Evolutionary conservation across 35 echinoderm and acorn worm genomes (phyloP), one percentile per base, ranked within the genome.

Genomic region (Eucidaris tribuloides): DNA sequence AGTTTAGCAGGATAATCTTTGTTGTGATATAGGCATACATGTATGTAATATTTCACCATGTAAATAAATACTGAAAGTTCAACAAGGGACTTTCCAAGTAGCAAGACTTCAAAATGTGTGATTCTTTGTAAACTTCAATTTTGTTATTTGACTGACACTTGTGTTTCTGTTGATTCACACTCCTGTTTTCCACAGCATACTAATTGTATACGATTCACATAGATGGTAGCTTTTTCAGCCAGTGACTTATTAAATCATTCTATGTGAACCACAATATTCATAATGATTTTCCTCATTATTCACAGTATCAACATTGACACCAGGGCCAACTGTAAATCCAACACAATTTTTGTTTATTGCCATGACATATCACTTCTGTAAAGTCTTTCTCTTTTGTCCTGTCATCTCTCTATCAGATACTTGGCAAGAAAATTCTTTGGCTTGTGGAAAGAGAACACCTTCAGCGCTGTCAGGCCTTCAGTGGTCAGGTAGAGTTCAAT

Each of bases 341-440:
- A n/a, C n/a, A n/a, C n/a, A n/a, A n/a, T n/a, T n/a, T n/a, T n/a
- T n/a, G n/a, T n/a, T n/a, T n/a, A n/a, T n/a, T n/a, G n/a, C n/a
- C n/a, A n/a, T n/a, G n/a, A n/a, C n/a, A n/a, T n/a, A n/a, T n/a
- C n/a, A n/a, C n/a, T n/a, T n/a, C n/a, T n/a, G n/a, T n/a, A n/a
- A n/a, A n/a, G n/a, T n/a, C n/a, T 6, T 59, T 28, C 5, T 59
- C 4, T 59, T 59, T 3, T 23, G 30, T 58, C 17, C 20, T 0
- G 0, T 27, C 56, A 59, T 7, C 7, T 22, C 7, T 22, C 30
- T 20, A 59, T 59, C 5, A 13, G 55, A 2, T 7, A 50, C 46
- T 36, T 82, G 5, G 80, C 80, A 57, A 82, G 80, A 22, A 82
- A 82, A 42, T 82, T 35, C n/a, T 82, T 57, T 11, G 5, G 30